Percentiles rank a stretch among this genome's conserved stretches.
Conservation (phyloP, 2,888 invertebrate species). For the Caenorhabditis sp. region DNA sequence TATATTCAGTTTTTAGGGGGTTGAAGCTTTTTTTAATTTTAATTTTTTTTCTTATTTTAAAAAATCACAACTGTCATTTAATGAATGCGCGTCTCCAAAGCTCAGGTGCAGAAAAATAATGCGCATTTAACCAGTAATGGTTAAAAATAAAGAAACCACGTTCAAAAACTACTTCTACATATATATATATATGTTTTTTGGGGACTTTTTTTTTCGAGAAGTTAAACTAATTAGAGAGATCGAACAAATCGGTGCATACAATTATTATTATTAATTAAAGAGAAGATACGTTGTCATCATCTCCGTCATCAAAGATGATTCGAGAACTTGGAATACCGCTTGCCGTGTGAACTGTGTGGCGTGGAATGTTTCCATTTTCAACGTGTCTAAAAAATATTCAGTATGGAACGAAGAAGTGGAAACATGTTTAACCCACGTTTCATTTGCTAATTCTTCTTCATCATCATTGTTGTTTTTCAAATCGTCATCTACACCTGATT, state of each 20-base stretch:
- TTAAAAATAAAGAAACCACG: conserved; percentile 4
- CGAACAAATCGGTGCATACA: conserved; percentile 14
- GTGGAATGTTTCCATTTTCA: conserved; percentile 20
- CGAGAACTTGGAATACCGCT: conserved; percentile 24
- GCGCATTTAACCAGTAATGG: conserved; percentile 25
- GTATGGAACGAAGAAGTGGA: not conserved
- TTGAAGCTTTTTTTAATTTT: not conserved
- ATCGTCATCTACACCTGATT: conserved; percentile 27
- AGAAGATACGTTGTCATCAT: conserved; percentile 14
- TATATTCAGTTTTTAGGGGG: not conserved
- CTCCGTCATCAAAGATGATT: conserved; percentile 38
- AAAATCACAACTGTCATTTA: conserved; percentile 33
- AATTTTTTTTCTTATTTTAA: not conserved
- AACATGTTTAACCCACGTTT: not conserved
- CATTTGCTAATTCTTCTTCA: conserved; percentile 2
- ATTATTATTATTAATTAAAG: conserved; percentile 1
- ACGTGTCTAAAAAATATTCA: conserved; percentile 17
- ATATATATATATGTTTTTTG: conserved; percentile 1
- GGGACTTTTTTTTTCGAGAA: not conserved
- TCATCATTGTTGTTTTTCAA: conserved; percentile 35
- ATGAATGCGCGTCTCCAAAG: conserved; percentile 25
- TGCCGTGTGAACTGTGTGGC: conserved; percentile 12
- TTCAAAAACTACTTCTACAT: not conserved
- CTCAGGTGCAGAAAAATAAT: conserved; percentile 7
- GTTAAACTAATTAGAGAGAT: conserved; percentile 7